A percentile compares a stretch with the other conserved stretches of the same genome.
phyloP scores from a whole-genome alignment of 2,888 invertebrate species.

The Pycnomerus fuliginosus region DNA sequence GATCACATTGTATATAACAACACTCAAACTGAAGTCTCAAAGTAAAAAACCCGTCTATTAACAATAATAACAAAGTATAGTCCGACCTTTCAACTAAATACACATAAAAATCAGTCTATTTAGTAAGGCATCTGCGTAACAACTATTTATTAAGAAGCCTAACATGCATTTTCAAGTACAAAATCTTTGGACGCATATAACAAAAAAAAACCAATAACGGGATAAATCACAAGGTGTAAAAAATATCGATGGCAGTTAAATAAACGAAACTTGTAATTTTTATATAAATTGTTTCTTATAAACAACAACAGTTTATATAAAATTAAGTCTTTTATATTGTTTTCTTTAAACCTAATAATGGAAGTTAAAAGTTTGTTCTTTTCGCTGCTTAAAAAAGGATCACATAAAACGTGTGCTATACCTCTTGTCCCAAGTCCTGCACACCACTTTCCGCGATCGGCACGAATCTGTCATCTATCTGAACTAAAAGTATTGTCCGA shows the following conservation, averaged over 20 bases:
- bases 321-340: conserved; percentile 22
- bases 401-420: conserved; percentile 30
- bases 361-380: conserved; percentile 22
- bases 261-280: no score
- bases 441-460: conserved; percentile 91
- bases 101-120: conserved; percentile 46
- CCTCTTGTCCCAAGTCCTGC: conserved; percentile 71
- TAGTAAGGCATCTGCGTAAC: conserved; percentile 45
- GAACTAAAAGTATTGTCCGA: conserved; percentile 86
- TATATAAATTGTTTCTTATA: conserved; percentile 12
- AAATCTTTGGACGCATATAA: conserved; percentile 26
- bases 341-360: conserved; percentile 15
- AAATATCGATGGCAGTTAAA: conserved; percentile 18
- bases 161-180: conserved; percentile 26
- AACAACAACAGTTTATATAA: conserved; percentile 22
- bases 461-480: conserved; percentile 89
- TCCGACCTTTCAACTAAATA: conserved; percentile 22
- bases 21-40: no score
- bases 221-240: conserved; percentile 18
- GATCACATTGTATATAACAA: no score
- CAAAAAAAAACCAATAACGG: conserved; percentile 12
- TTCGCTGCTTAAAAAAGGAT: conserved; percentile 5
- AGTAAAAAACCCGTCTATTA: conserved; percentile 11
- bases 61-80: conserved; percentile 11
- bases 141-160: conserved; percentile 32